These are phyloP conservation scores for Cyanoramphus novaezelandiae DNA, from an alignment of 2,113 vertebrate species.

Conservation along the genomic window DNA sequence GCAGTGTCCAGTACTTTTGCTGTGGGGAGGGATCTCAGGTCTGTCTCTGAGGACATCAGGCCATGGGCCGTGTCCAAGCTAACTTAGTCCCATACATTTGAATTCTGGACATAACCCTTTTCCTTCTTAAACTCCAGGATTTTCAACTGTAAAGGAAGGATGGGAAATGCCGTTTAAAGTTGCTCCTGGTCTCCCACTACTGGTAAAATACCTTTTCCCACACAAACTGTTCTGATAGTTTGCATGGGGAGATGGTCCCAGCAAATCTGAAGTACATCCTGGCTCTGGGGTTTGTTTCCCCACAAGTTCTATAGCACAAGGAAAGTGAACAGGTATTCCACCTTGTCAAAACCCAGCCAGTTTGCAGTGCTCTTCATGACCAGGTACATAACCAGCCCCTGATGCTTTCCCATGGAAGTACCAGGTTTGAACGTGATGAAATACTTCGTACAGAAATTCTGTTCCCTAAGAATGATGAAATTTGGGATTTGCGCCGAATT, in stretches of 20 bases:
- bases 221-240: rapidly evolving
- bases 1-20: rapidly evolving
- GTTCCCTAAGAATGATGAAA: not conserved
- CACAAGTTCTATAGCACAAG: not conserved
- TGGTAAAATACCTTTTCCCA: not conserved
- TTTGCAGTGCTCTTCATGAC: rapidly evolving
- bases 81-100: rapidly evolving
- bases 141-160: not conserved
- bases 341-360: not conserved
- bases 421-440: not conserved
- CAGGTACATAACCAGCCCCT: not conserved
- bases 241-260: not conserved
- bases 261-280: rapidly evolving
- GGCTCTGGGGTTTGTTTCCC: rapidly evolving
- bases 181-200: not conserved
- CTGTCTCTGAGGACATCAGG: not conserved
- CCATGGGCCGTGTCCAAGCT: rapidly evolving
- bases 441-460: not conserved
- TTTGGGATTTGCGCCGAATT: not conserved
- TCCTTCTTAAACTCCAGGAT: not conserved
- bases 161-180: not conserved
- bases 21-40: rapidly evolving
- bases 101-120: not conserved
- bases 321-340: not conserved
- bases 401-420: not conserved